These are phyloP conservation scores for Clostera curtula DNA, from an alignment of 2,888 invertebrate species.

Conservation along the genomic window DNA sequence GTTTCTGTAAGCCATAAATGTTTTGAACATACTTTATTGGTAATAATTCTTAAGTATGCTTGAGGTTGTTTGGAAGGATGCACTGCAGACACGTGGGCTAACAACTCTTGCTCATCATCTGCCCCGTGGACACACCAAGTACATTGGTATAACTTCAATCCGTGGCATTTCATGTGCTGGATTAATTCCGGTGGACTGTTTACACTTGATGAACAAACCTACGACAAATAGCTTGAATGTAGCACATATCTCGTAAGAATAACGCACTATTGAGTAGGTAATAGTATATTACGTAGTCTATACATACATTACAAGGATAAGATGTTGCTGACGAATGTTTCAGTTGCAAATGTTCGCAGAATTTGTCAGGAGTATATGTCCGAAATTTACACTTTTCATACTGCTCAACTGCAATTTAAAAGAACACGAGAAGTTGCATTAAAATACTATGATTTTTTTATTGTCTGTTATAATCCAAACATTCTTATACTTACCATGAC, in stretches of 20 bases:
- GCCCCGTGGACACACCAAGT: conserved; percentile 57
- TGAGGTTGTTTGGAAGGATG: conserved; percentile 62
- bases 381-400: conserved; percentile 38
- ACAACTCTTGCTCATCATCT: conserved; percentile 42
- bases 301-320: conserved; percentile 48
- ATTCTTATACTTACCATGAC: conserved; percentile 23
- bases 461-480: no score
- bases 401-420: conserved; percentile 16
- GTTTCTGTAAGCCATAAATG: neutral
- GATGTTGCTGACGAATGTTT: conserved; percentile 28
- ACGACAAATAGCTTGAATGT: conserved; percentile 12
- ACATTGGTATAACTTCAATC: conserved; percentile 58
- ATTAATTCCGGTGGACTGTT: conserved; percentile 39
- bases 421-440: conserved; percentile 1
- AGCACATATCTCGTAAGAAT: neutral
- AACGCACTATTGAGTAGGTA: neutral
- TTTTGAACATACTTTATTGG: conserved; percentile 34
- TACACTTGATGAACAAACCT: conserved; percentile 49
- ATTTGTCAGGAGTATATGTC: conserved; percentile 49
- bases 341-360: conserved; percentile 42
- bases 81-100: conserved; percentile 43
- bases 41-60: conserved; percentile 53
- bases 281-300: neutral
- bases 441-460: neutral
- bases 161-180: conserved; percentile 50